Base-by-base conservation (phyloP, 2,888 invertebrate species). In the Eristalis tenax region DNA sequence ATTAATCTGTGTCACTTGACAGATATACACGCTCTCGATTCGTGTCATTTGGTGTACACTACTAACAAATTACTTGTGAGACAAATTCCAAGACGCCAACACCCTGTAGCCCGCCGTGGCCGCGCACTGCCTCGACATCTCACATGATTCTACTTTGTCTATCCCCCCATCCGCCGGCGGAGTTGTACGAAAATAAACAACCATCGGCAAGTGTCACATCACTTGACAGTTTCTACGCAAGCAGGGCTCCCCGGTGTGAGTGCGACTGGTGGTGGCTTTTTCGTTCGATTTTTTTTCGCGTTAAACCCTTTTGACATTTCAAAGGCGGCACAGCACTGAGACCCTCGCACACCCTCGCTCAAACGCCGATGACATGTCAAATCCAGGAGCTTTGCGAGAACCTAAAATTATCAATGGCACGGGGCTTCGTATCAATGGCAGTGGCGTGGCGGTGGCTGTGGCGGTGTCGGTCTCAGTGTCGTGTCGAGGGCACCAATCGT, bases 1-100 rank as follows among this genome's bases (percentile, higher is more conserved):
- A 86, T 86, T 86, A 79, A 86, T 86, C 75, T 78, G 61, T 75
- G 65, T 64, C 83, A 50, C 43, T 75, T 83, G 86, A 86, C 86
- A 86, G 82, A 66, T 78, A 43, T 61, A 81, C 80, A 81, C 40
- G 80, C 23, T 50, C 59, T 18, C 43, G 65, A 3, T 56, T 26
- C 35, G 26, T 71, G 40, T 61, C 66, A 57, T 70, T 78, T n/a
- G 63, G 32, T 63, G 63, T 63, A 57, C 56, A 43, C 64, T 63
- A 66, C n/a, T 61, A 82, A 82, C 82, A 74, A 77, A 85, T 85
- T 78, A 77, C 73, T 74, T 35, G 70, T 18, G 59, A 38, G 68
- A 43, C 28, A 68, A 76, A 81, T 77, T 81, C 64, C 69, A 64
- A 43, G 5, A 81, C 50, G 50, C 50, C 50, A 32, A 32, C 32